Conservation (phyloP, 2,113 vertebrate genomes). For the Toxotes chatareus region DNA sequence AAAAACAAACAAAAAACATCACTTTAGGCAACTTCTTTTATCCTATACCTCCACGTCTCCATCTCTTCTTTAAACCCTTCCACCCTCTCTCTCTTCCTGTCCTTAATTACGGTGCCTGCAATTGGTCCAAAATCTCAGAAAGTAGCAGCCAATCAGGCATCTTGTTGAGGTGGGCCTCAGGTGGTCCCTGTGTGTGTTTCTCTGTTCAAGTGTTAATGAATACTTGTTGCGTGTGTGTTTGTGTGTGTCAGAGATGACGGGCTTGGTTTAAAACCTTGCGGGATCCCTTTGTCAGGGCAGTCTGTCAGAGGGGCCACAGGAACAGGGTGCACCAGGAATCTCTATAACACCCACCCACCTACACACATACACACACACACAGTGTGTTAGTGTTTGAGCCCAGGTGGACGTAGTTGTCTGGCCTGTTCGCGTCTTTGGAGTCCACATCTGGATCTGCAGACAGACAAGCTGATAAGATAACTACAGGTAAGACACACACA, state of each 20-base stretch:
- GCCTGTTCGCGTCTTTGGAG: slow-evolving; percentile 18
- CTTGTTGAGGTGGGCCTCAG: slow-evolving; percentile 59
- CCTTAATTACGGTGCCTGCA: slow-evolving; percentile 71
- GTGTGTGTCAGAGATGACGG: slow-evolving; percentile 29
- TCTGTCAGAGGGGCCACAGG: slow-evolving; percentile 62
- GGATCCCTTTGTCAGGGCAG: slow-evolving; percentile 48
- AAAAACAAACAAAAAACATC: not conserved
- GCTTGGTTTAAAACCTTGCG: slow-evolving; percentile 79
- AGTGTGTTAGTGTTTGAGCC: slow-evolving; percentile 18
- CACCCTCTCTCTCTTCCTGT: slow-evolving; percentile 44
- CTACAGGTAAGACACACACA: slow-evolving; percentile 69
- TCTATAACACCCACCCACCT: slow-evolving; percentile 16
- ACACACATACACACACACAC: slow-evolving; percentile 25
- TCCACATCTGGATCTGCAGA: slow-evolving; percentile 48
- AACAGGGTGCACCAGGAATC: slow-evolving; percentile 48
- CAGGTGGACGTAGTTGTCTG: slow-evolving; percentile 32
- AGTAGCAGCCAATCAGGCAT: slow-evolving; percentile 72
- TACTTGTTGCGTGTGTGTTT: slow-evolving; percentile 53
- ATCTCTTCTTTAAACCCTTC: slow-evolving; percentile 25
- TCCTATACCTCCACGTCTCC: slow-evolving; percentile 47
- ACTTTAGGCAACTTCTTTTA: not conserved
- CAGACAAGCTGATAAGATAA: slow-evolving; percentile 19
- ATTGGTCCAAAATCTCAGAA: slow-evolving; percentile 69
- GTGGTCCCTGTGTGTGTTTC: slow-evolving; percentile 42
- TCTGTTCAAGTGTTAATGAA: slow-evolving; percentile 51